Evolutionary conservation across 2,113 vertebrate genomes (phyloP).

Genomic region (Apteryx mantelli): DNA sequence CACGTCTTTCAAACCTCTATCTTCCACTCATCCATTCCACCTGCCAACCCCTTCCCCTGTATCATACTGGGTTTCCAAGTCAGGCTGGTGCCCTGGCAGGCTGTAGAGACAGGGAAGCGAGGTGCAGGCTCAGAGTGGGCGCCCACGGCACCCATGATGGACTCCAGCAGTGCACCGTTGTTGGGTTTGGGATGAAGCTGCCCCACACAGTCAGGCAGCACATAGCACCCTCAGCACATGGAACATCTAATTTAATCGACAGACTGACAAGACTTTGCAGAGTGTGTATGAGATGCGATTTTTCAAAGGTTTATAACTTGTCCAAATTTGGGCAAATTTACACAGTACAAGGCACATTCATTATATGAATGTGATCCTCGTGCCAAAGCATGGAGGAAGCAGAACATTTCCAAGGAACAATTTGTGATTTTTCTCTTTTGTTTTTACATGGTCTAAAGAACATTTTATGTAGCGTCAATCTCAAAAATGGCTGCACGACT

Average conservation of each 20-base stretch:
- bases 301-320: not conserved
- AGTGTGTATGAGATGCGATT: not conserved
- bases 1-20: not conserved
- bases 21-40: not conserved
- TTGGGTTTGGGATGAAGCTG: not conserved
- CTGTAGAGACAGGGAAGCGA: accelerated
- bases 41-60: not conserved
- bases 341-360: not conserved
- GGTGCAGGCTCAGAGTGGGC: not conserved
- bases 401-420: not conserved
- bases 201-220: not conserved
- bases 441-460: not conserved
- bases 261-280: not conserved
- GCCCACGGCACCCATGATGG: accelerated
- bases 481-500: not conserved
- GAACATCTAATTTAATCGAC: not conserved
- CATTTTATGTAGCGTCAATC: not conserved
- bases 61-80: not conserved
- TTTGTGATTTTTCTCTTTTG: not conserved
- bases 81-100: not conserved
- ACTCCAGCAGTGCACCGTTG: accelerated
- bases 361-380: not conserved
- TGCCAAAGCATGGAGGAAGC: not conserved
- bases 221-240: not conserved
- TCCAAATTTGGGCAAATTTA: not conserved